phyloP scores from a whole-genome alignment of 2,797 vertebrate genomes.

The Eptatretus atami region DNA sequence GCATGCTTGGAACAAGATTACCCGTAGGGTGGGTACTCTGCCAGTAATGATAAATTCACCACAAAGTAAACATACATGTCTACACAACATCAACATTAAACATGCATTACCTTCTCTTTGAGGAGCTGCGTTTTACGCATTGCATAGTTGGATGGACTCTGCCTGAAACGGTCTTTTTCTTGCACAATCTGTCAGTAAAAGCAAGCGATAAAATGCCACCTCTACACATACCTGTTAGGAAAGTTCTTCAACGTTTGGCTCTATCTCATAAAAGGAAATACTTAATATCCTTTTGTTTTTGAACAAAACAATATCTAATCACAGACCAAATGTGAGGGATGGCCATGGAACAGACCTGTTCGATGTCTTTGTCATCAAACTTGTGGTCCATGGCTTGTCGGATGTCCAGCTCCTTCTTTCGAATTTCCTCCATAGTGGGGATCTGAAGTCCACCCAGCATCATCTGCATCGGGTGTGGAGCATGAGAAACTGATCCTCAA shows the following conservation, averaged over 20 bases:
- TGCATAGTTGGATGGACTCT: slow-evolving; percentile 90
- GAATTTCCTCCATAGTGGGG: slow-evolving; percentile 77
- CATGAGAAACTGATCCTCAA: too few relatives aligned
- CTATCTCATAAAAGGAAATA: too few relatives aligned
- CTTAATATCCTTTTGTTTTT: too few relatives aligned
- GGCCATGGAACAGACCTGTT: slow-evolving; percentile 32
- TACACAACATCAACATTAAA: neutral
- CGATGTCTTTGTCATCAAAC: slow-evolving; percentile 95
- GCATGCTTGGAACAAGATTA: too few relatives aligned
- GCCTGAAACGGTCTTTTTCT: slow-evolving; percentile 85
- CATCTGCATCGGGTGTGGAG: slow-evolving; percentile 25
- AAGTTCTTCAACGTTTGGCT: too few relatives aligned
- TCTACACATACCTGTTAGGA: too few relatives aligned
- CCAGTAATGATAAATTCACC: too few relatives aligned
- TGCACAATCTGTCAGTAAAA: slow-evolving; percentile 45
- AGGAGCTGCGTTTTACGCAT: slow-evolving; percentile 96
- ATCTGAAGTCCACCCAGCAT: slow-evolving; percentile 72
- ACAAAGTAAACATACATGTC: too few relatives aligned
- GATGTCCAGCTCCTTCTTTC: slow-evolving; percentile 83
- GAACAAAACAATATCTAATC: too few relatives aligned
- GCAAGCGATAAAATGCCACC: too few relatives aligned
- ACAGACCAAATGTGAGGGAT: neutral
- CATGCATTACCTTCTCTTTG: slow-evolving; percentile 62
- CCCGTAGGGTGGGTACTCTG: too few relatives aligned
- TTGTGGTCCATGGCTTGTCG: slow-evolving; percentile 95